Conservation (phyloP, 2,113 vertebrate species). For the Embiotoca jacksoni region DNA sequence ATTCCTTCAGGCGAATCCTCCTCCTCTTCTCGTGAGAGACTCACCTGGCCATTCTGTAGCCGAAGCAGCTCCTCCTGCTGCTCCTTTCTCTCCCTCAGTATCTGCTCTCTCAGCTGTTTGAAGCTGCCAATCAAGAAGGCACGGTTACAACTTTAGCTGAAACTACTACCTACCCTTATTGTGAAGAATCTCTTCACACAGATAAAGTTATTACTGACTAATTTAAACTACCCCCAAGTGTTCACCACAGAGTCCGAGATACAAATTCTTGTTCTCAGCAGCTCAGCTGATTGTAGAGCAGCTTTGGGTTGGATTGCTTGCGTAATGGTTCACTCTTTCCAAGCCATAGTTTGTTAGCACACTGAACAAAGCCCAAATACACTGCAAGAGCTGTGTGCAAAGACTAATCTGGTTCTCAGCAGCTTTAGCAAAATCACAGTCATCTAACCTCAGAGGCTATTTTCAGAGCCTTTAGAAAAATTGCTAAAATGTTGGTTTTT, state of each 20-base stretch:
- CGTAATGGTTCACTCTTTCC: conserved; percentile 44
- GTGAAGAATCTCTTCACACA: not conserved
- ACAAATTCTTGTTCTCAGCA: conserved; percentile 31
- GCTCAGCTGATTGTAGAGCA: conserved; percentile 70
- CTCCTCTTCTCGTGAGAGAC: conserved; percentile 72
- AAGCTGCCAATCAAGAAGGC: conserved; percentile 82
- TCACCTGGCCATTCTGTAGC: conserved; percentile 82
- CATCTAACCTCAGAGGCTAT: conserved; percentile 6
- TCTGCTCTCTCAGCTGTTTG: conserved; percentile 84
- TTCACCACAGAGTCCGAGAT: conserved; percentile 4
- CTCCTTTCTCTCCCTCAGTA: conserved; percentile 71
- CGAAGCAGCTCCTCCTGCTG: conserved; percentile 65
- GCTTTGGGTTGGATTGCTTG: conserved; percentile 64
- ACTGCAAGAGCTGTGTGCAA: conserved; percentile 42
- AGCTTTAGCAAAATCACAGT: conserved; percentile 34
- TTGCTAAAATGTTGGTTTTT: not conserved
- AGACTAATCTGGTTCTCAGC: conserved; percentile 57
- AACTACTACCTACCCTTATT: not conserved
- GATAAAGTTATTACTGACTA: not conserved
- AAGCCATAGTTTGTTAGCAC: conserved; percentile 34
- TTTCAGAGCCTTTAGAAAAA: conserved; percentile 14
- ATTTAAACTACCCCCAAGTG: not conserved
- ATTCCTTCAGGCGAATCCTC: conserved; percentile 68
- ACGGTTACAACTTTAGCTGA: conserved; percentile 5
- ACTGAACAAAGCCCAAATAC: conserved; percentile 64